phyloP scores from a whole-genome alignment of 2,797 vertebrate genomes.

The Chaunax sp. region DNA sequence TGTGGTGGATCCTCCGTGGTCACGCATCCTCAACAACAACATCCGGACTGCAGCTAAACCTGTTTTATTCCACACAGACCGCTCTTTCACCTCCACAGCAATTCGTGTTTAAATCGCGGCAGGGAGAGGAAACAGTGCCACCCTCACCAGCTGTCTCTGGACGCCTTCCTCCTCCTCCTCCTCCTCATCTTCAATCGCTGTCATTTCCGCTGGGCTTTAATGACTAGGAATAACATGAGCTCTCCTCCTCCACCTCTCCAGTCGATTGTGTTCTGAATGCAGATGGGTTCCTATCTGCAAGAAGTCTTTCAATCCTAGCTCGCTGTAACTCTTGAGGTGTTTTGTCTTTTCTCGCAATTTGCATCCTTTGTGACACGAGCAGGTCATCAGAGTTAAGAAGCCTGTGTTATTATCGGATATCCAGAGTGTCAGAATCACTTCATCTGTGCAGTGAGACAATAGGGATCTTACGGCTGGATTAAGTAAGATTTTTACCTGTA shows the following conservation, averaged over 20 bases:
- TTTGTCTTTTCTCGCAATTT: too few species aligned
- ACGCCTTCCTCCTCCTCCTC: conserved; percentile 17
- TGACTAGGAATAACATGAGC: conserved; percentile 1
- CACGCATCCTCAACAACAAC: not conserved
- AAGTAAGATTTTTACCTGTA: not conserved
- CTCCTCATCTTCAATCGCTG: conserved; percentile 2
- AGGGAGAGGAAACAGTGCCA: conserved; percentile 15
- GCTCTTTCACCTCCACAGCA: conserved; percentile 28
- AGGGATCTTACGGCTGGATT: conserved; percentile 4
- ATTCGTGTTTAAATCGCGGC: conserved; percentile 31
- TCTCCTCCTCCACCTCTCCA: not conserved
- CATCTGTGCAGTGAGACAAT: not conserved
- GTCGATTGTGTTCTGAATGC: not conserved
- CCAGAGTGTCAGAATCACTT: not conserved
- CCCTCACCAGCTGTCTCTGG: not conserved
- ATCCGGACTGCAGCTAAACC: not conserved
- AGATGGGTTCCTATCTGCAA: not conserved
- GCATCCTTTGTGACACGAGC: not conserved
- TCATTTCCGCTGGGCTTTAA: conserved; percentile 5
- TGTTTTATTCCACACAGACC: conserved; percentile 4
- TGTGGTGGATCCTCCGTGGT: too few species aligned
- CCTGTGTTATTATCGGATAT: not conserved
- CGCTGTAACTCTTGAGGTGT: not conserved
- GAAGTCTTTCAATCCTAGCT: not conserved
- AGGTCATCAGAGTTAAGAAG: not conserved